These are phyloP conservation scores for Noctua comes DNA, from an alignment of 2,888 invertebrate genomes.

Conservation along the genomic window DNA sequence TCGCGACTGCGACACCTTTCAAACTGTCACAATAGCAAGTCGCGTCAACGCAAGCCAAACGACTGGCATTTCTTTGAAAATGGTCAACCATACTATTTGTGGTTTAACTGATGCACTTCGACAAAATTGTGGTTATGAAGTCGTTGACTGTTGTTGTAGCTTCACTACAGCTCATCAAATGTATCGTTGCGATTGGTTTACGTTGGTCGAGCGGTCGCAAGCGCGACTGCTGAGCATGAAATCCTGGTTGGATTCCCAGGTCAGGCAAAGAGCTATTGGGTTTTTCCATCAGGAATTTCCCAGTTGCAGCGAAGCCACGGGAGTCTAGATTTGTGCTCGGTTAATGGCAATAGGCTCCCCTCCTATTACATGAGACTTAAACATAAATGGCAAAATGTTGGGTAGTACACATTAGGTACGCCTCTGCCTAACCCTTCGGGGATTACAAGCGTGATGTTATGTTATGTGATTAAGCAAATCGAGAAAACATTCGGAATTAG, in stretches of 20 bases:
- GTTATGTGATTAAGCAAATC: not conserved
- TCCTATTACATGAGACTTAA: not conserved
- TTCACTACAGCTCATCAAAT: not conserved
- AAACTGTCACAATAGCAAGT: not conserved
- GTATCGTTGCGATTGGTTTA: not conserved
- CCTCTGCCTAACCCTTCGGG: not conserved
- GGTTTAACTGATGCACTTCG: not conserved
- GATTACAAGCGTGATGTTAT: not conserved
- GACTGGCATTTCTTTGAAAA: not conserved
- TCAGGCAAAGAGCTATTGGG: not conserved
- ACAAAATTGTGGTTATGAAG: not conserved
- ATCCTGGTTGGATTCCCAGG: not conserved
- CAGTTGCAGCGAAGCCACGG: not conserved
- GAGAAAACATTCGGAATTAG: not conserved
- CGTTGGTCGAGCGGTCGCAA: fast-evolving
- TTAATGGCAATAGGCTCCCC: not conserved
- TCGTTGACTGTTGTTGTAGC: not conserved
- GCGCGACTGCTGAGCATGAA: not conserved
- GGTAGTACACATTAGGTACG: not conserved
- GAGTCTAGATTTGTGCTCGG: too few species aligned
- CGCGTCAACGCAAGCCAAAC: not conserved
- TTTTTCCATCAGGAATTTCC: not conserved
- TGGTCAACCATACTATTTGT: not conserved
- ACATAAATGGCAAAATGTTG: not conserved
- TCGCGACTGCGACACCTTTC: too few species aligned